phyloP scores from a whole-genome alignment of 2,113 vertebrate species.

The Sapayoa aenigma region DNA sequence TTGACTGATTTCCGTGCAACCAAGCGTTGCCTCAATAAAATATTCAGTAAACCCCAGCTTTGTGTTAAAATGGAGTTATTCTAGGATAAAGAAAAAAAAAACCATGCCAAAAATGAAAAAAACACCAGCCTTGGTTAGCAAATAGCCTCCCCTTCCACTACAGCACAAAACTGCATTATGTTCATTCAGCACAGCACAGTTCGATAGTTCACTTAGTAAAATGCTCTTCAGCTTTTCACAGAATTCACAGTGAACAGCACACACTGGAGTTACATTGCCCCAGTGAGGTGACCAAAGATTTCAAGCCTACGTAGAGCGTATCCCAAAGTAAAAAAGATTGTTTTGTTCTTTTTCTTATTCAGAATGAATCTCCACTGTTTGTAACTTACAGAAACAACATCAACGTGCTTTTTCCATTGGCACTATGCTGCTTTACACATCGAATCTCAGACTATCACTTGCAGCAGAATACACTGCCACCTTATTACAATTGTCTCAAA shows the following conservation, averaged over 20 bases:
- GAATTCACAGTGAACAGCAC: not conserved
- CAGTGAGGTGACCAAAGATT: not conserved
- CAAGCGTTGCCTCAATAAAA: conserved; percentile 13
- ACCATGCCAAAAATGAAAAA: not conserved
- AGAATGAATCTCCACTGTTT: not conserved
- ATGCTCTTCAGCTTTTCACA: not conserved
- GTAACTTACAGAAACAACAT: not conserved
- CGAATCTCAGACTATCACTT: not conserved
- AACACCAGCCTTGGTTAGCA: not conserved
- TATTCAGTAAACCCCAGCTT: not conserved
- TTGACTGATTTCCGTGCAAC: conserved; percentile 20
- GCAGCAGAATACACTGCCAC: not conserved
- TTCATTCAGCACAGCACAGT: not conserved
- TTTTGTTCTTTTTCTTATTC: not conserved
- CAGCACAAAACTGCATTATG: not conserved
- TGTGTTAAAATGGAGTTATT: not conserved
- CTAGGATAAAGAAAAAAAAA: not conserved
- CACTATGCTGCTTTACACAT: not conserved
- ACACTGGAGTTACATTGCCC: not conserved
- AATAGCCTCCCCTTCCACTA: not conserved
- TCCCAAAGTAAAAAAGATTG: not conserved
- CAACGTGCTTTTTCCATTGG: not conserved
- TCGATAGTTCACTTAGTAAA: not conserved
- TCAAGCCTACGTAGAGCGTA: not conserved
- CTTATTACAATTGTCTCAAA: not conserved